Conservation (phyloP, 2,797 vertebrate species). For the Spheniscus humboldti region DNA sequence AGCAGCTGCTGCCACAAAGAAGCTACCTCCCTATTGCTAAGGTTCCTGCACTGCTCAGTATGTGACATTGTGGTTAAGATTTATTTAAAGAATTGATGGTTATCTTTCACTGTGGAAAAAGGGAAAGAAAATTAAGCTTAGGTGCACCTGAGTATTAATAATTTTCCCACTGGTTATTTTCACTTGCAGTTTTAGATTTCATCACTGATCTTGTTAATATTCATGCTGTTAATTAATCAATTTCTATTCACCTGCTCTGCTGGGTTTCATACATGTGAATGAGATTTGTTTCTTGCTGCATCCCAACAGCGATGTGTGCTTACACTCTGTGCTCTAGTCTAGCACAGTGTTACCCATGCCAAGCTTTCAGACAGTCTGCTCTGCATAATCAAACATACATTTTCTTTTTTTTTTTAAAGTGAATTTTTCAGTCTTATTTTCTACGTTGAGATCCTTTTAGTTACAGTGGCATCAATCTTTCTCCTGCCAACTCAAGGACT, state of each 20-base stretch:
- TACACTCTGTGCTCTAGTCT: background rate
- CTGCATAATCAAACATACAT: background rate
- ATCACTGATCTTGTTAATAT: background rate
- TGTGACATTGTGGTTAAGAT: background rate
- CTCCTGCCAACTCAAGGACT: background rate
- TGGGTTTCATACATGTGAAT: background rate
- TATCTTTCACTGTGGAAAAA: constrained; percentile 7
- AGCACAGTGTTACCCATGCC: background rate
- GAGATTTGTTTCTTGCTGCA: background rate
- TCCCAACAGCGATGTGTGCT: background rate
- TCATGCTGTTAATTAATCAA: background rate
- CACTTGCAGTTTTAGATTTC: constrained; percentile 34
- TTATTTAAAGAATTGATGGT: constrained; percentile 14
- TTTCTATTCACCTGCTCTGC: background rate
- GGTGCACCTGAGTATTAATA: background rate
- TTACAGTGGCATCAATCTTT: background rate
- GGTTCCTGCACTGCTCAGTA: background rate
- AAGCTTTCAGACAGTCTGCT: background rate
- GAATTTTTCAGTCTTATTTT: background rate
- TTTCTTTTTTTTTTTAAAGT: background rate
- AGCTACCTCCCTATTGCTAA: background rate
- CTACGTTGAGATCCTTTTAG: background rate
- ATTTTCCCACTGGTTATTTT: constrained; percentile 20
- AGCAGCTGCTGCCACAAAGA: constrained; percentile 1
- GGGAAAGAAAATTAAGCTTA: background rate